Evolutionary conservation across 2,797 vertebrate genomes (phyloP).

Genomic region (Lepilemur ruficaudatus): DNA sequence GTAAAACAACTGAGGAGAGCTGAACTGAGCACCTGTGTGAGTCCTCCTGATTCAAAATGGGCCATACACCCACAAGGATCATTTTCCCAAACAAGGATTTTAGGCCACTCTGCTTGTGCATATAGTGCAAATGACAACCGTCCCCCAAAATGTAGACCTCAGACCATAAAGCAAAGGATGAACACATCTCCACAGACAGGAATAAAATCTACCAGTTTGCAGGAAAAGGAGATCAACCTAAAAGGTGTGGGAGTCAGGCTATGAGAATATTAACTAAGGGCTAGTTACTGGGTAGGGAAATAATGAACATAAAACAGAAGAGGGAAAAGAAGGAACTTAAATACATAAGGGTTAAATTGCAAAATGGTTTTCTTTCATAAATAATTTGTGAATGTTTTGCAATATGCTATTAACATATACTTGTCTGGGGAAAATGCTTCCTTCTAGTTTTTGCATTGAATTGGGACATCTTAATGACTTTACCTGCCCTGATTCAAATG

Average conservation of each 20-base stretch:
- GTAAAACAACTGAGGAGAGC: not conserved
- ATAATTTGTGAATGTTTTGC: not conserved
- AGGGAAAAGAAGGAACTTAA: not conserved
- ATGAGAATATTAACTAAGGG: not conserved
- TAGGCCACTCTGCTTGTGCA: not conserved
- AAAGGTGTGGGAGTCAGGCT: not conserved
- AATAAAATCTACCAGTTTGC: not conserved
- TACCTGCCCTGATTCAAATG: not conserved
- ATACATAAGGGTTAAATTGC: not conserved
- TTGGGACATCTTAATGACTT: not conserved
- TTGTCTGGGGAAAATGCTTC: not conserved
- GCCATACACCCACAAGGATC: fast-evolving
- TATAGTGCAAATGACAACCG: not conserved
- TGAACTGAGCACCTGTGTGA: fast-evolving
- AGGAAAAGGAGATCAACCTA: not conserved
- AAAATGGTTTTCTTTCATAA: not conserved
- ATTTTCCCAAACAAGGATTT: not conserved
- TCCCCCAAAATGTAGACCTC: not conserved
- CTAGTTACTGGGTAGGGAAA: not conserved
- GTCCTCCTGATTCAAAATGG: not conserved
- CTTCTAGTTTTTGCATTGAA: not conserved
- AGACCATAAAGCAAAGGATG: not conserved
- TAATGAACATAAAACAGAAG: not conserved
- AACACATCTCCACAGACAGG: not conserved
- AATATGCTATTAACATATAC: not conserved